These are phyloP conservation scores for Cebidichthys violaceus DNA, from an alignment of 2,113 vertebrate species.

Conservation along the genomic window DNA sequence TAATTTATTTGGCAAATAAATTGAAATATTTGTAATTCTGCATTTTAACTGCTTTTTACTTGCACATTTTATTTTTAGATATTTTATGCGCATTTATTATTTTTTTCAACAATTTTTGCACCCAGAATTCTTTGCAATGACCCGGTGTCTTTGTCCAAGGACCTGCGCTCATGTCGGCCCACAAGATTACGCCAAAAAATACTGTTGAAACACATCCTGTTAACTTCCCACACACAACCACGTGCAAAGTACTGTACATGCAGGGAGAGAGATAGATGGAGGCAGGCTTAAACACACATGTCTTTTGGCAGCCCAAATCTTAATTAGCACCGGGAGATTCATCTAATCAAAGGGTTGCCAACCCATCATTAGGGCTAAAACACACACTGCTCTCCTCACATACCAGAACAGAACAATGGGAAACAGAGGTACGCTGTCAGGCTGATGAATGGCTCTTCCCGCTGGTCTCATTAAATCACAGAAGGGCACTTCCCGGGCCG, in stretches of 20 bases:
- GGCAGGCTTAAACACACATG: conserved; percentile 67
- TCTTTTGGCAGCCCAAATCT: conserved; percentile 67
- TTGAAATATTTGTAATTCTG: background rate
- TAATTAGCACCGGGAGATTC: conserved; percentile 76
- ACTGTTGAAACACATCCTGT: background rate
- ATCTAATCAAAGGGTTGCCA: conserved; percentile 75
- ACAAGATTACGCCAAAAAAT: conserved; percentile 31
- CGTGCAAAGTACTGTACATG: background rate
- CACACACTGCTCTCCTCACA: conserved; percentile 64
- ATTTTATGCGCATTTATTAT: no score
- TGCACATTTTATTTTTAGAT: background rate
- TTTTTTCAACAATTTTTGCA: no score
- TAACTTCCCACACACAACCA: background rate
- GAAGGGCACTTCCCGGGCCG: conserved; percentile 70
- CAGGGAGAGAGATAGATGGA: conserved; percentile 5
- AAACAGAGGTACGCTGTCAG: conserved; percentile 76
- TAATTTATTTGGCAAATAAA: background rate
- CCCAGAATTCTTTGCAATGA: background rate
- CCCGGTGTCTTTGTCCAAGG: background rate
- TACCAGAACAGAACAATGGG: conserved; percentile 75
- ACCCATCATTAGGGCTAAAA: conserved; percentile 75
- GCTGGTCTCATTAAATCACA: conserved; percentile 80
- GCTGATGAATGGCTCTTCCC: conserved; percentile 79
- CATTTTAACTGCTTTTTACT: background rate
- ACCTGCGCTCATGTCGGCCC: background rate